Evolutionary conservation across 53 echinoderm and acorn worm genomes (phyloP).

Genomic region (Astropecten irregularis): DNA sequence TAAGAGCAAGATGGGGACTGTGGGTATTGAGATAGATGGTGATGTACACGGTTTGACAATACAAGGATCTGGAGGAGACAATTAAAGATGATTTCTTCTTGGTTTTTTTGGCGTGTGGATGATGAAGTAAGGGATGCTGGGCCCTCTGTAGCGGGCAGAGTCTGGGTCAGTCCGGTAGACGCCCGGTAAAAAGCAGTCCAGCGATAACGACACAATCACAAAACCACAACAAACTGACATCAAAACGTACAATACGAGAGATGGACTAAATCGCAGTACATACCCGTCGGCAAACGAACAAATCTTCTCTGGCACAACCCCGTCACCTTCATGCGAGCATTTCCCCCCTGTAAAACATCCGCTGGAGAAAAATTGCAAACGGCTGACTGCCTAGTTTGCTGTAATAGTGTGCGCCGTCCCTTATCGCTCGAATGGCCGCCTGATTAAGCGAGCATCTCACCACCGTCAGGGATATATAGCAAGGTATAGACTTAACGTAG

Average conservation of each 20-base stretch:
- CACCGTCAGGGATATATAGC: no score
- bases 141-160: neutral
- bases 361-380: conserved; percentile 26
- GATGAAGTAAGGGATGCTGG: neutral
- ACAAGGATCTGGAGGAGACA: no score
- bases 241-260: no score
- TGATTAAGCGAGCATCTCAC: conserved; percentile 41
- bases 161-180: neutral
- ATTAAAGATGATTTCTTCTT: neutral
- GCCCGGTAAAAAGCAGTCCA: no score
- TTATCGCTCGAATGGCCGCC: conserved; percentile 42
- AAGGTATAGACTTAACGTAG: conserved; percentile 51
- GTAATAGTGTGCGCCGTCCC: conserved; percentile 21
- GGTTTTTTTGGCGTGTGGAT: neutral
- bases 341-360: conserved; percentile 40
- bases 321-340: conserved; percentile 59
- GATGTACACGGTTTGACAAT: no score
- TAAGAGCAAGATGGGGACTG: neutral
- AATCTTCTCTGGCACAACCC: conserved; percentile 30
- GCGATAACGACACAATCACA: no score
- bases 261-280: neutral
- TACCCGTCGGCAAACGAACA: conserved; percentile 52
- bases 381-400: conserved; percentile 48
- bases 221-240: no score
- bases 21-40: conserved; percentile 16